Evolutionary conservation across 2,888 invertebrate genomes (phyloP).

Genomic region (Plagodis dolabraria): DNA sequence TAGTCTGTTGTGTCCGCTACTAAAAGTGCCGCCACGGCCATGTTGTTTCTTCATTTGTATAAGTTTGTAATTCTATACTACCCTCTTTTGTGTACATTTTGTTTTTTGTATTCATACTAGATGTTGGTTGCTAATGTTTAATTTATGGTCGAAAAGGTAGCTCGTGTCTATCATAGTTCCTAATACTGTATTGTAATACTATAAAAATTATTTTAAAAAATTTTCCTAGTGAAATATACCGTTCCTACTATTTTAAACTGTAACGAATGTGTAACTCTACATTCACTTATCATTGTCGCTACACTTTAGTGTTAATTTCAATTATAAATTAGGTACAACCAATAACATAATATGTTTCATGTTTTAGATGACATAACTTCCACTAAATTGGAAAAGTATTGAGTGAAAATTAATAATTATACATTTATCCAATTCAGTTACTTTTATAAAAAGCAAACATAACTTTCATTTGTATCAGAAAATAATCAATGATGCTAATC

Average conservation of each 20-base stretch:
- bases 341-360: slow-evolving; percentile 13
- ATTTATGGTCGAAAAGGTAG: slow-evolving; percentile 79
- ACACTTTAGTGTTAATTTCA: slow-evolving; percentile 49
- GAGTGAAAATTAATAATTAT: too few relatives aligned
- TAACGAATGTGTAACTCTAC: slow-evolving; percentile 67
- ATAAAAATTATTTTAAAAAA: slow-evolving; percentile 77
- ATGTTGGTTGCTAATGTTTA: slow-evolving; percentile 75
- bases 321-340: slow-evolving; percentile 50
- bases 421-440: too few relatives aligned
- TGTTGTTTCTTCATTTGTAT: slow-evolving; percentile 77
- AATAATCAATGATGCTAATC: too few relatives aligned
- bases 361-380: too few relatives aligned
- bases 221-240: slow-evolving; percentile 84
- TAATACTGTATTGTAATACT: slow-evolving; percentile 83
- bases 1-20: slow-evolving; percentile 82
- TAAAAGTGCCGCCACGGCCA: slow-evolving; percentile 79
- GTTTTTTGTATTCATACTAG: slow-evolving; percentile 67
- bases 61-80: slow-evolving; percentile 55
- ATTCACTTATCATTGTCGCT: slow-evolving; percentile 53
- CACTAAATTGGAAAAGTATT: too few relatives aligned
- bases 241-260: slow-evolving; percentile 82
- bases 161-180: slow-evolving; percentile 84
- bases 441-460: too few relatives aligned
- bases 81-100: slow-evolving; percentile 61
- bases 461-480: too few relatives aligned